Percentiles rank a stretch among this genome's conserved stretches.
Conservation (phyloP, 2,888 invertebrate genomes). For the Cheilosia variabilis region DNA sequence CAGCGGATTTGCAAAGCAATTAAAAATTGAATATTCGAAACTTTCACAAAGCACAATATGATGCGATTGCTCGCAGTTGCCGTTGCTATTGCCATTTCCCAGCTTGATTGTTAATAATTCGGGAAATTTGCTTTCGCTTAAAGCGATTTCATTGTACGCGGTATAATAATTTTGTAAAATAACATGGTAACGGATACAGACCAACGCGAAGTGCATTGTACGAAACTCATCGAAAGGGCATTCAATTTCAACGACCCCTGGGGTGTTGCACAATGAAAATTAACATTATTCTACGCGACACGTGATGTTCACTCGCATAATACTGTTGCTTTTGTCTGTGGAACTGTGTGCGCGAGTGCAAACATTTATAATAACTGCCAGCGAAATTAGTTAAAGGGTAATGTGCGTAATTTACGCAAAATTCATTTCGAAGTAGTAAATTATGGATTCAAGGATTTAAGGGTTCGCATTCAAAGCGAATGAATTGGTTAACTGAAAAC, state of each 20-base stretch:
- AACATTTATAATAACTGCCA: constrained; percentile 25
- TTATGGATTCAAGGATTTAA: not conserved
- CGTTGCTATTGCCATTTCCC: constrained; percentile 10
- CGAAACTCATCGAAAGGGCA: constrained; percentile 27
- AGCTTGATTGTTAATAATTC: constrained; percentile 45
- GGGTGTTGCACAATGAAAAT: constrained; percentile 44
- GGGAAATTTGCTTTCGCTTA: constrained; percentile 32
- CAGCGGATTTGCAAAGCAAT: constrained; percentile 34
- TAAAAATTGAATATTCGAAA: constrained; percentile 37
- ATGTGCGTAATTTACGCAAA: constrained; percentile 8
- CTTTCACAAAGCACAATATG: constrained; percentile 28
- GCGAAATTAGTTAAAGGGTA: constrained; percentile 18
- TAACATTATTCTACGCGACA: constrained; percentile 27
- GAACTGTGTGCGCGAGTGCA: not conserved
- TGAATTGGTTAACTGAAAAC: no score
- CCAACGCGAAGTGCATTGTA: not conserved
- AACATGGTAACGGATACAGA: constrained; percentile 5
- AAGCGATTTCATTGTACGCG: constrained; percentile 17
- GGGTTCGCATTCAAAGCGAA: not conserved
- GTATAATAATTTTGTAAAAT: constrained; percentile 23
- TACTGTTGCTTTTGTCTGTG: not conserved
- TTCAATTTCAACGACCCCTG: constrained; percentile 49
- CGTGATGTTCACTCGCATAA: not conserved
- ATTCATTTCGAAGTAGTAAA: not conserved
- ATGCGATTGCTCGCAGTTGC: not conserved